Conservation (phyloP, 1,140 invertebrate species). For the Drosophila chauvacae region DNA sequence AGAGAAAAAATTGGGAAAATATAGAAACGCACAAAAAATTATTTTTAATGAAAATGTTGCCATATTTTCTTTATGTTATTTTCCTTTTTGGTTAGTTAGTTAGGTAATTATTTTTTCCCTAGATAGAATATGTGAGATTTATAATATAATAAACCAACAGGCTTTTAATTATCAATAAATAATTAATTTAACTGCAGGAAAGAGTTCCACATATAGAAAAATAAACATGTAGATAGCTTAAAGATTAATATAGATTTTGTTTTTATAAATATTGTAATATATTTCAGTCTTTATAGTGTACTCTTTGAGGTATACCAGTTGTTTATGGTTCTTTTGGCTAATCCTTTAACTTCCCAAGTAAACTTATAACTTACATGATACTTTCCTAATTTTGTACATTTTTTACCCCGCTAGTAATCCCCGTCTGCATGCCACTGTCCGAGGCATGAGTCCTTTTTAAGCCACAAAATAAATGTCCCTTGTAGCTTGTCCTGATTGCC, state of each 20-base stretch:
- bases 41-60: background rate
- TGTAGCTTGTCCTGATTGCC: slow-evolving; percentile 42
- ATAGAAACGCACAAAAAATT: background rate
- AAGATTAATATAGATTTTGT: no score
- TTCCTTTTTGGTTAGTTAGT: background rate
- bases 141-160: background rate
- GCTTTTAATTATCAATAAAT: no score
- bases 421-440: slow-evolving; percentile 2
- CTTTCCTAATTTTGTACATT: slow-evolving; percentile 3
- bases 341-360: background rate
- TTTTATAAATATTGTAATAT: no score
- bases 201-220: no score
- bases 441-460: slow-evolving; percentile 5
- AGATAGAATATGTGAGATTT: no score
- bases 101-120: background rate
- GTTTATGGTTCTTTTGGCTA: background rate
- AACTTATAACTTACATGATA: background rate
- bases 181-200: no score
- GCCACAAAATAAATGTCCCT: slow-evolving; percentile 32
- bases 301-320: background rate
- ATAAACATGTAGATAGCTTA: no score
- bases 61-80: background rate
- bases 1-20: background rate
- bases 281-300: background rate
- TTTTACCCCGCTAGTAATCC: background rate